Evolutionary conservation across 2,888 invertebrate species (phyloP), one percentile per base, ranked within the genome.

Genomic region (Mongoloraphidia duomilia): DNA sequence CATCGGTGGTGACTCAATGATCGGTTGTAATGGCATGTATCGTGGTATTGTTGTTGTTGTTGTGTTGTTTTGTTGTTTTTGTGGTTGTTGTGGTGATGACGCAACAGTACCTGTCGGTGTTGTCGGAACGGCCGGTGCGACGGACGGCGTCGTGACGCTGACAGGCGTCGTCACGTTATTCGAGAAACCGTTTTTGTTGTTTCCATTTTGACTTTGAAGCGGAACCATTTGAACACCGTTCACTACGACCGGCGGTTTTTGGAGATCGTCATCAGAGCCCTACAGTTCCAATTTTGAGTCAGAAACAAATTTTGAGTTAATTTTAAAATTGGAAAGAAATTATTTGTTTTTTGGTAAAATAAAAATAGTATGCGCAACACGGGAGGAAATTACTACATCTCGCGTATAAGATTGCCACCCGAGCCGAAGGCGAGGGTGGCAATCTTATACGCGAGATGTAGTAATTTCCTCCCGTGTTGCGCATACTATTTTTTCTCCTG

Each of bases 61-160:
- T 11, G 1, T 41, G 8, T 8, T 41, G 26, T 41, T 14, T 9
- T 41, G 41, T 41, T 17, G 12, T 12, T 41, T 14, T 41, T 17
- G 41, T 41, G 41, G 9, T 41, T 41, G 41, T 41, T 41, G 41
- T 41, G 41, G 26, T 26, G 26, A 26, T 6, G 26, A 26, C 26
- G 26, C 26, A 26, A 26, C 26, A 26, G 26, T 26, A 26, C 26
- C 26, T 26, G 26, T 26, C 26, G 26, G 26, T 26, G 26, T 3
- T 26, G 26, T 66, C 45, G 63, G 60, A 35, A 55, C 67, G 66
- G 57, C n/a, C 39, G 9, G 39, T 11, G 37, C 39, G 37, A 36
- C 4, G 8, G 10, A 37, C 38, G 11, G 34, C 35, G 26, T 26
- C 26, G 26, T 6, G 26, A 26, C 26, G 26, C 6, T 26, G 26